Evolutionary conservation across 2,888 invertebrate species (phyloP), one percentile per base, ranked within the genome.

Genomic region (Gymnocheta viridis): DNA sequence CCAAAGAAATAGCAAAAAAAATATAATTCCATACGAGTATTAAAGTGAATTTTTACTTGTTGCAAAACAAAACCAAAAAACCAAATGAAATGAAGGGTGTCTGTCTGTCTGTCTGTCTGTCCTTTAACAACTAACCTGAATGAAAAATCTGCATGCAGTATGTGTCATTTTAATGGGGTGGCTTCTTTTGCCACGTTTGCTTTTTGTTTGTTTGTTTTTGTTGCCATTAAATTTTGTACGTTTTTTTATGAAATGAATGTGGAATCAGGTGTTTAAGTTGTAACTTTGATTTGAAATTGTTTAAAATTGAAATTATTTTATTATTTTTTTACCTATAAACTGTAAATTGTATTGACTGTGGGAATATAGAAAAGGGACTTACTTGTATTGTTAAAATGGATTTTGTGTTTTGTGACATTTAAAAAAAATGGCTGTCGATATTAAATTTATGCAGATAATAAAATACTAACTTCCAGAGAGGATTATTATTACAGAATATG

Each of bases 211-310:
- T 27, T 69, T 38, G 0, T 27, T 62, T 64, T 62, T 41, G 35
- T 66, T 79, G 72, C 4, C 64, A 64, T 79, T 38, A 47, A 76
- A 74, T 74, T 17, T 60, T 69, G 47, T 78, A 62, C 17, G 41
- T 64, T 14, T 41, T 44, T 67, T 41, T 62, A 38, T 29, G 29
- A 38, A 49, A 66, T 72, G 54, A 76, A 80, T 81, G 67, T 77
- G 86, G 86, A 83, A 82, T 85, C 87, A 87, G 87, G 86, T 87
- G 87, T 82, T 62, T 72, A 69, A 85, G 82, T 85, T 84, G 83
- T 85, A 81, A 85, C 73, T 84, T 85, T 86, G 85, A 87, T 87
- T 87, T 87, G 86, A 67, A 72, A 83, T 76, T 72, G 76, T 72
- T 80, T 76, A 86, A 86, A 86, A 78, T 86, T 82, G 67, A 82